These are phyloP conservation scores for Dinoponera quadriceps DNA, from an alignment of 1,140 invertebrate species.

Conservation along the genomic window DNA sequence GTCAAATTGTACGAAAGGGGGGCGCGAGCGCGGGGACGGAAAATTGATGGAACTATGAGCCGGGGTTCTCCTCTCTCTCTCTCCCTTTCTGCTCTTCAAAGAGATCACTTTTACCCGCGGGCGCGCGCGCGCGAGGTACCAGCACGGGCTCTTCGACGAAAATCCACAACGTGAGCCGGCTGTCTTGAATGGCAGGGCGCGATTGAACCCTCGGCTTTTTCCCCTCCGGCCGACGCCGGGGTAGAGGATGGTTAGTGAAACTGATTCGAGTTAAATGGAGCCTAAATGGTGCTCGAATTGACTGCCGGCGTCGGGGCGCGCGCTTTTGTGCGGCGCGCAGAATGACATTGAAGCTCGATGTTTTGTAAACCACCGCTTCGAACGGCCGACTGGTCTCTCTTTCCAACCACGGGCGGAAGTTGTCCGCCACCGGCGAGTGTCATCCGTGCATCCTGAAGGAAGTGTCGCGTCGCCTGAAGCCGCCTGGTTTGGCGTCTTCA, in stretches of 20 bases:
- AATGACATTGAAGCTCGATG: conserved; percentile 36
- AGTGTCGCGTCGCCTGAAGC: too few relatives aligned
- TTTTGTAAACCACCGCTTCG: conserved; percentile 51
- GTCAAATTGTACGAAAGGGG: conserved; percentile 53
- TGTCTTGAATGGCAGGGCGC: conserved; percentile 47
- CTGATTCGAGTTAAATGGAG: conserved; percentile 81
- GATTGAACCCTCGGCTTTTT: conserved; percentile 17
- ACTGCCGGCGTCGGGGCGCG: conserved; percentile 60
- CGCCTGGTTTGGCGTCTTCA: too few relatives aligned
- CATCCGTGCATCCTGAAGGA: too few relatives aligned
- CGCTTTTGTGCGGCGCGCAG: conserved; percentile 70
- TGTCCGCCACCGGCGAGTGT: too few relatives aligned
- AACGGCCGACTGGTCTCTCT: not conserved
- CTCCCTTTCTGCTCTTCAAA: conserved; percentile 18
- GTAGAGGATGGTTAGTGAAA: conserved; percentile 79
- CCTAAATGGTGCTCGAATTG: conserved; percentile 80
- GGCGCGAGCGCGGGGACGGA: conserved; percentile 69
- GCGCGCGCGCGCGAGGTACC: conserved; percentile 16
- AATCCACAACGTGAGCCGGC: conserved; percentile 59
- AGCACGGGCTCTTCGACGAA: conserved; percentile 57
- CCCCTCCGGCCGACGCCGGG: conserved; percentile 47
- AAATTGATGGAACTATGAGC: conserved; percentile 72
- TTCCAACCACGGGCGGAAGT: too few relatives aligned
- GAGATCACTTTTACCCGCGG: conserved; percentile 7
- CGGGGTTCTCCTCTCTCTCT: conserved; percentile 3